Evolutionary conservation across 2,888 invertebrate species (phyloP).

Genomic region (Sicus ferrugineus): DNA sequence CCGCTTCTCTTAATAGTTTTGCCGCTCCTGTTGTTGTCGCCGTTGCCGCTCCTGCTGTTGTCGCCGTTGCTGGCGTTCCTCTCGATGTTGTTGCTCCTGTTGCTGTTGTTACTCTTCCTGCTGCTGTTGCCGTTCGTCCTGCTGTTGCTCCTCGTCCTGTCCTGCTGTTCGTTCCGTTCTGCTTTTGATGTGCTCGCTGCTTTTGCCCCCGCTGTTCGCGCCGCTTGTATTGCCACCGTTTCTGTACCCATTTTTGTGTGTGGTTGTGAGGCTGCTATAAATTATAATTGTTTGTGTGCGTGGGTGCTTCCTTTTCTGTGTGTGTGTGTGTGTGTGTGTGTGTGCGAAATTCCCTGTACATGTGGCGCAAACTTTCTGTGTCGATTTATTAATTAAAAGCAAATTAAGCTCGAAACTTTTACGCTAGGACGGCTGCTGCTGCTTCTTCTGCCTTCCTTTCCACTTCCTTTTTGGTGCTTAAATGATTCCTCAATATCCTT

Average conservation of each 20-base stretch:
- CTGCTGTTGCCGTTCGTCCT: too few relatives aligned
- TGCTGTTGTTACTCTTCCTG: too few relatives aligned
- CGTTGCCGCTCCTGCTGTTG: neutral
- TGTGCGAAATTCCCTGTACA: neutral
- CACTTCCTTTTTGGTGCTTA: neutral
- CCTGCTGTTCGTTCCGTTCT: neutral
- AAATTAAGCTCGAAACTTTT: constrained; percentile 28
- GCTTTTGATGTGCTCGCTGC: too few relatives aligned
- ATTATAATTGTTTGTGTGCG: neutral
- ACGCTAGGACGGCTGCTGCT: neutral
- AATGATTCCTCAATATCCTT: too few relatives aligned
- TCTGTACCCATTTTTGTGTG: neutral
- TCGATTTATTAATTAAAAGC: constrained; percentile 34
- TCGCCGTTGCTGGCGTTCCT: neutral
- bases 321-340: neutral
- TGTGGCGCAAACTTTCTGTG: constrained; percentile 26
- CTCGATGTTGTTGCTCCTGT: too few relatives aligned
- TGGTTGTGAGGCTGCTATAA: neutral
- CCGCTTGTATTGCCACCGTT: neutral
- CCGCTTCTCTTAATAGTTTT: neutral
- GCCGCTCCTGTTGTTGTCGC: neutral
- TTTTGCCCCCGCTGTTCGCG: neutral
- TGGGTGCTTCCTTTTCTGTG: neutral
- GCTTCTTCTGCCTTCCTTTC: neutral
- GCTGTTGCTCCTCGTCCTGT: neutral